Evolutionary conservation across 1,140 invertebrate genomes (phyloP).

Genomic region (Asbolus verrucosus): DNA sequence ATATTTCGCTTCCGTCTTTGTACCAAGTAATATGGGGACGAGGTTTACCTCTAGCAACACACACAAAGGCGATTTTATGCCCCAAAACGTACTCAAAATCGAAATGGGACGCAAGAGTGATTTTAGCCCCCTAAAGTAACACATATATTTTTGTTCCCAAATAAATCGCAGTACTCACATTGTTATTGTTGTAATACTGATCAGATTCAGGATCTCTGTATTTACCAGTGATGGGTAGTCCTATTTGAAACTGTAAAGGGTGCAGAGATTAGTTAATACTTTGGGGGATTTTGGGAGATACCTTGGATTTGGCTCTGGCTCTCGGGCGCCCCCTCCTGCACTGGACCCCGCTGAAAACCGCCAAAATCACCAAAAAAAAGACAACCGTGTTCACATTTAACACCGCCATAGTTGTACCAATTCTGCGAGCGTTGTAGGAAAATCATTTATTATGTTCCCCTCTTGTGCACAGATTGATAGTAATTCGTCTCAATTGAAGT

Average conservation of each 20-base stretch:
- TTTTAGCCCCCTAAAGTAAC: constrained; percentile 85
- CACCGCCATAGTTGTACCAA: background rate
- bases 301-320: constrained; percentile 78
- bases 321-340: constrained; percentile 73
- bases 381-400: background rate
- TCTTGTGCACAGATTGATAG: constrained; percentile 53
- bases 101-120: constrained; percentile 90
- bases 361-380: constrained; percentile 47
- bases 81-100: constrained; percentile 93
- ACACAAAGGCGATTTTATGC: constrained; percentile 92
- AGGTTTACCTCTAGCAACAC: constrained; percentile 86
- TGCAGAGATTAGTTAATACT: too few species aligned
- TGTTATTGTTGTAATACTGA: constrained; percentile 88
- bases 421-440: constrained; percentile 26
- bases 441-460: constrained; percentile 47
- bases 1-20: constrained; percentile 91
- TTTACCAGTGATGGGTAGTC: constrained; percentile 86
- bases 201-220: constrained; percentile 88
- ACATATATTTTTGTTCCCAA: background rate
- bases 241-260: constrained; percentile 77
- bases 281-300: constrained; percentile 53
- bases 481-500: constrained; percentile 54
- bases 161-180: constrained; percentile 72
- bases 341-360: constrained; percentile 54
- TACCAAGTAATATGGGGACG: constrained; percentile 92